Base-by-base conservation (phyloP, 2,888 invertebrate species). In the Drosophila limbata region DNA sequence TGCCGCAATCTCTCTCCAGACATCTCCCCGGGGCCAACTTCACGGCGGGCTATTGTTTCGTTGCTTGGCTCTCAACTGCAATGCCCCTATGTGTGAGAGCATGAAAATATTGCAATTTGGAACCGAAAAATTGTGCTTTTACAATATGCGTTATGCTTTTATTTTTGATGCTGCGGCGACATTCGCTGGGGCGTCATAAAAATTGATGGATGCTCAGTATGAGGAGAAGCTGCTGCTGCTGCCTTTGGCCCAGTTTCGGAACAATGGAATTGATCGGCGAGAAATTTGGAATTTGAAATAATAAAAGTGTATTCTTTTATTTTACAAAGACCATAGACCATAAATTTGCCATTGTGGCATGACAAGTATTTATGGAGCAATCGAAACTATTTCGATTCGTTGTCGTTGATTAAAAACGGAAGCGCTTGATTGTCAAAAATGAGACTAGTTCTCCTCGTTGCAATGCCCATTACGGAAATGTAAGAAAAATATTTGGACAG, bases 341-440 rank as follows among this genome's bases (percentile, higher is more conserved):
- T 77, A 80, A 78, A 82, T 72, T 76, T 48, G 52, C 15, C 47
- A 68, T 39, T 56, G 68, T 6, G 47, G 53, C 52, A 48, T 66
- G 83, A 83, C 83, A 83, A 72, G 81, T 78, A 83, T 85, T 83
- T 83, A 85, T 85, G 61, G 66, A 78, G 83, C 82, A 78, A 85
- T 83, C 71, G 80, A 78, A 85, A 72, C 70, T 53, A 79, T 73
- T 71, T 73, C 73, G 56, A 63, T 66, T 25, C 66, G 52, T 50
- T 68, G 59, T 71, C 73, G 63, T 64, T 79, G 79, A 79, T 79
- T 79, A 79, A 79, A 79, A 79, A 73, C 52, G 73, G 74, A 71
- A 77, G 63, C 39, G 52, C 57, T 65, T 55, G 64, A 74, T 67
- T 73, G 77, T 57, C 77, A 62, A 77, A 73, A 67, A 72, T 76